Conservation (phyloP, 1,140 invertebrate genomes). For the Drosophila tristis region DNA sequence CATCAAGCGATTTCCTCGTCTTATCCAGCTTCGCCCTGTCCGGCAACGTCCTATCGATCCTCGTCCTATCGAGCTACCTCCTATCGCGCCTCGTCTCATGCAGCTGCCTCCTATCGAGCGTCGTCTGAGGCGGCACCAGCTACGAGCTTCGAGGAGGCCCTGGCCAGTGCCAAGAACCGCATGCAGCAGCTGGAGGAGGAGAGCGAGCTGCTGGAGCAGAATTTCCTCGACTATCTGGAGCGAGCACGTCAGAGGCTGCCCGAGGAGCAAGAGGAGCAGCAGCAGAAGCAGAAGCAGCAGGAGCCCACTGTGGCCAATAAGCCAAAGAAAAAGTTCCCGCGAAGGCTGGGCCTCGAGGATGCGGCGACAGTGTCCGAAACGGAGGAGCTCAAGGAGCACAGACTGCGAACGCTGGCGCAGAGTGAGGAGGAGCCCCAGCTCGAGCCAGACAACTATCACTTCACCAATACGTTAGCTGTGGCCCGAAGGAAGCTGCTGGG, state of each 20-base stretch:
- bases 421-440: slow-evolving; percentile 26
- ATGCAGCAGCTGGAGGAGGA: slow-evolving; percentile 76
- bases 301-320: background rate
- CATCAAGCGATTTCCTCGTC: no score
- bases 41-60: no score
- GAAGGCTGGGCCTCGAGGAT: slow-evolving; percentile 11
- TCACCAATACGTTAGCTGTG: slow-evolving; percentile 60
- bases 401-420: background rate
- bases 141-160: background rate
- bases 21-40: slow-evolving; percentile 11
- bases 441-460: slow-evolving; percentile 52
- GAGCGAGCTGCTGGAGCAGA: slow-evolving; percentile 73
- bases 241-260: slow-evolving; percentile 18
- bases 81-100: no score
- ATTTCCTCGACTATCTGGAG: slow-evolving; percentile 69
- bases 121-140: no score
- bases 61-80: no score
- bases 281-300: slow-evolving; percentile 37
- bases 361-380: background rate
- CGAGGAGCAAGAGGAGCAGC: background rate
- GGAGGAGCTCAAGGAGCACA: background rate
- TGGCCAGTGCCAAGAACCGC: slow-evolving; percentile 51
- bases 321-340: background rate
- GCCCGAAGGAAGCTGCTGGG: slow-evolving; percentile 52
- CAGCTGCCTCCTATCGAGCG: no score